Evolutionary conservation across 2,797 vertebrate species (phyloP).

Genomic region (Sebastes minor): DNA sequence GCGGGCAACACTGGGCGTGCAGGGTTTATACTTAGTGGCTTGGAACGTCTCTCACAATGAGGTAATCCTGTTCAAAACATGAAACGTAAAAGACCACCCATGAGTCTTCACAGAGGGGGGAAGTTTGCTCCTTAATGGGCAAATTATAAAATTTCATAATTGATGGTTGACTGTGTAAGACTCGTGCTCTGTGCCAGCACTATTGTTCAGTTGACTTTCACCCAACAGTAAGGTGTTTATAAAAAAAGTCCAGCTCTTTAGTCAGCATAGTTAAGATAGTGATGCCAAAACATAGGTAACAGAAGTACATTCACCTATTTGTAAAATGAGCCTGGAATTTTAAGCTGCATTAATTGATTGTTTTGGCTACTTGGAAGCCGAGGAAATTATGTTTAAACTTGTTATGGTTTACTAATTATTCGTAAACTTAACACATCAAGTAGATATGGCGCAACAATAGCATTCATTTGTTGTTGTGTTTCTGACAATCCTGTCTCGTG

Average conservation of each 20-base stretch:
- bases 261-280: background rate
- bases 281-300: background rate
- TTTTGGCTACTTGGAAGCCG: background rate
- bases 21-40: constrained; percentile 66
- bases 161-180: background rate
- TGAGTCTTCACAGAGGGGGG: background rate
- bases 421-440: background rate
- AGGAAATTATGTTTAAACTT: background rate
- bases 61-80: constrained; percentile 51
- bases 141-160: background rate
- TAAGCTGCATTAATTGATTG: background rate
- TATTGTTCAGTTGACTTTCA: background rate
- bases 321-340: background rate
- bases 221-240: background rate
- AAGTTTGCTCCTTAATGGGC: too few relatives aligned
- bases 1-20: constrained; percentile 37
- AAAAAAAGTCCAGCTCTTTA: background rate
- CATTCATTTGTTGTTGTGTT: background rate
- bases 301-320: background rate
- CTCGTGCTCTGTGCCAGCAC: background rate
- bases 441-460: background rate
- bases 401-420: background rate
- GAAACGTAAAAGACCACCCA: constrained; percentile 55
- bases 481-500: too few relatives aligned
- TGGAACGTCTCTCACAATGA: constrained; percentile 56